phyloP scores from a whole-genome alignment of 2,888 invertebrate species.

The Dryomyza anilis region DNA sequence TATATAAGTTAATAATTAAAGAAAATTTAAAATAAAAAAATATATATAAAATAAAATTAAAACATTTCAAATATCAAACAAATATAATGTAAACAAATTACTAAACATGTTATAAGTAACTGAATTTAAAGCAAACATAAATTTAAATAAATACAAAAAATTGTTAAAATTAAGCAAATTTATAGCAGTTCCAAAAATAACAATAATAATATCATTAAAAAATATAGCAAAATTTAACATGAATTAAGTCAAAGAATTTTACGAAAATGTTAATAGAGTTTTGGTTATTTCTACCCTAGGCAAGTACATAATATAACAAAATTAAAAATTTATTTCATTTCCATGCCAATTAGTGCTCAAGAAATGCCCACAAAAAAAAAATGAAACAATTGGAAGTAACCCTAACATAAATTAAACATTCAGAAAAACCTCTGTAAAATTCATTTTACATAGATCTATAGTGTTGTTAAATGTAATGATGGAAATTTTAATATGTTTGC shows the following conservation, averaged over 20 bases:
- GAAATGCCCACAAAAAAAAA: not conserved
- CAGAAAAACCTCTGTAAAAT: constrained; percentile 15
- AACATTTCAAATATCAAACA: too few relatives aligned
- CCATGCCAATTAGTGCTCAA: not conserved
- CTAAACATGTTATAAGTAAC: too few relatives aligned
- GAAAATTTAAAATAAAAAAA: too few relatives aligned
- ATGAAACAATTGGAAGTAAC: too few relatives aligned
- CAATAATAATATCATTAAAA: too few relatives aligned
- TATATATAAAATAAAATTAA: not conserved
- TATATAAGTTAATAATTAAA: too few relatives aligned
- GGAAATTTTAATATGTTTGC: constrained; percentile 5
- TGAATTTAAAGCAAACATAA: not conserved
- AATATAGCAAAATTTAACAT: not conserved
- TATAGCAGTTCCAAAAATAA: too few relatives aligned
- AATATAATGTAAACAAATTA: too few relatives aligned
- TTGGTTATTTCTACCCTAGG: not conserved
- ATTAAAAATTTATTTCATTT: not conserved
- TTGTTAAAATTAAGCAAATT: constrained; percentile 5
- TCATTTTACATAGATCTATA: constrained; percentile 30
- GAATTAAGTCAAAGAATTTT: not conserved
- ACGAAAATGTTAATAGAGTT: not conserved
- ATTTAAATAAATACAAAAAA: not conserved
- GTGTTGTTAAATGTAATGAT: constrained; percentile 25
- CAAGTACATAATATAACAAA: not conserved
- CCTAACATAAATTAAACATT: too few relatives aligned